Base-by-base conservation (phyloP, 2,113 vertebrate genomes). In the Oplegnathus fasciatus region DNA sequence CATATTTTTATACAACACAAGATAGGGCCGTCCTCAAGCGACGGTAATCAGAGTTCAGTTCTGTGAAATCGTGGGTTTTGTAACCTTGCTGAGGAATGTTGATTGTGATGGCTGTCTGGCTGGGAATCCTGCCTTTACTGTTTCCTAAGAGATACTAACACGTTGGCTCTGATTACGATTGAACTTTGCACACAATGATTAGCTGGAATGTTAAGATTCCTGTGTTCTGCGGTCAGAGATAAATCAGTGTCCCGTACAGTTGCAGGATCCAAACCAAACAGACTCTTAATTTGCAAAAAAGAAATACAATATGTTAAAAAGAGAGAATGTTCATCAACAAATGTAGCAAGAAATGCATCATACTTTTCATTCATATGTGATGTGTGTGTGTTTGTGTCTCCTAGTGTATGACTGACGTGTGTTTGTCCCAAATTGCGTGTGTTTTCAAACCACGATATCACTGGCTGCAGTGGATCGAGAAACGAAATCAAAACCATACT, bases 171-270 rank as follows among this genome's bases (percentile, higher is more conserved):
- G 93, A 94, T 95, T 94, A 91, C 82, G 77, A 80, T 85, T 94
- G 94, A 94, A 94, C 95, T 96, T 95, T 95, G 93, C 91, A 90
- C 94, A 86, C 89, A 50, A 86, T 94, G 94, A 94, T 95, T 94
- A 91, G 91, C 85, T 91, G 94, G 93, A 94, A 94, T 94, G 94
- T 89, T 86, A 74, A 92, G 89, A 95, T 94, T 94, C 89, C 90
- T 91, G 86, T 85, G 87, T 77, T 52, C 88, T 67, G 71, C 81
- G 50, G 83, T 82, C 85, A 62, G 85, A 94, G 92, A 91, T 92
- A 93, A 91, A 91, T 77, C 76, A 61, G 62, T 92, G 92, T 94
- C 87, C 72, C 86, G 87, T 37, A 72, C 37, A 54, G 84, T 61
- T 17, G 54, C 82, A 20, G 68, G 65, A 65, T 58, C 71, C 69